A percentile compares a stretch with the other conserved stretches of the same genome.
Evolutionary conservation across 2,888 invertebrate species (phyloP).

Genomic region (Pharmacophagus antenor): DNA sequence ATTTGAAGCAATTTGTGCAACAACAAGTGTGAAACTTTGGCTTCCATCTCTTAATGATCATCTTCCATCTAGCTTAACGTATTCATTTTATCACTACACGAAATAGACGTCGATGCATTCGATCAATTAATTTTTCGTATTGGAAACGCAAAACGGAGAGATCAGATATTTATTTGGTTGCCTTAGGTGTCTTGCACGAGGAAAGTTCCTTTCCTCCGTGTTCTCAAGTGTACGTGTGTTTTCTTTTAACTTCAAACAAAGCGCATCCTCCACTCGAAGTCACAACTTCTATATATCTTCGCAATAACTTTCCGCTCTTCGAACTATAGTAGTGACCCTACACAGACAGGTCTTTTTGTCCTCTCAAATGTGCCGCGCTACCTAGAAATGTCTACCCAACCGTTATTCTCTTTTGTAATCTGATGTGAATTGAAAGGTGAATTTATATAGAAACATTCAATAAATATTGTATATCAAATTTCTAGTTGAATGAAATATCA

Average conservation of each 20-base stretch:
- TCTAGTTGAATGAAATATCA: slow-evolving; percentile 3
- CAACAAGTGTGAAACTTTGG: too few relatives aligned
- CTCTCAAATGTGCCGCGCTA: background rate
- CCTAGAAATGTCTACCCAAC: background rate
- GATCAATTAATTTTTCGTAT: background rate
- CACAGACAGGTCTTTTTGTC: background rate
- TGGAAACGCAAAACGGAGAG: background rate
- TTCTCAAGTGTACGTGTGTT: background rate
- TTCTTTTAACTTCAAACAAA: slow-evolving; percentile 2
- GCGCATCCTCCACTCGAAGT: slow-evolving; percentile 9
- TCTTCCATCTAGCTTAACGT: too few relatives aligned
- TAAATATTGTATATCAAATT: slow-evolving; percentile 8
- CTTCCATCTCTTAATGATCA: too few relatives aligned
- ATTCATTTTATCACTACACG: too few relatives aligned
- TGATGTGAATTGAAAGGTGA: background rate
- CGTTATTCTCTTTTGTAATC: background rate
- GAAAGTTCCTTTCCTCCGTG: background rate
- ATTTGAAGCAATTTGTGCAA: too few relatives aligned
- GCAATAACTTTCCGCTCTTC: background rate
- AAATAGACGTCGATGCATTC: background rate
- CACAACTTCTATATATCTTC: slow-evolving; percentile 6
- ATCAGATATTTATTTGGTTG: background rate
- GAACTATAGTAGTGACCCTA: slow-evolving; percentile 4
- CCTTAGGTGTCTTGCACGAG: background rate
- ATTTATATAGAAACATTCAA: slow-evolving; percentile 1